Evolutionary conservation across 2,113 vertebrate species (phyloP), one percentile per base, ranked within the genome.

Genomic region (Gymnocephalus cernua): DNA sequence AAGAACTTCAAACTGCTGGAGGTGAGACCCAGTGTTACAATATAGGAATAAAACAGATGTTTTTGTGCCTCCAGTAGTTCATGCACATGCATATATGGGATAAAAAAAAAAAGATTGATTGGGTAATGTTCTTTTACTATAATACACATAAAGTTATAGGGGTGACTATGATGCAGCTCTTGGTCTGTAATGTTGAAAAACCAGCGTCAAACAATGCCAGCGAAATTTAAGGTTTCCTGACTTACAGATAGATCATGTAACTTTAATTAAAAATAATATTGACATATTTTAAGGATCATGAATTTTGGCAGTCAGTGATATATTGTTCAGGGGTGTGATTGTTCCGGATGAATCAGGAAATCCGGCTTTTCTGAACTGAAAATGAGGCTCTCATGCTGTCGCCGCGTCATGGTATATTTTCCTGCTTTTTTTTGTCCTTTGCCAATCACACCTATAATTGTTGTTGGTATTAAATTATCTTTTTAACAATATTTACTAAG

Each of bases 1-100:
- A 99, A 98, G 93, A 99, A 99, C 93, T 98, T 98, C 32, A 99
- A 99, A 83, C 93, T 96, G 48, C 96, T 99, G 90, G 97, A 99
- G 95, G 98, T 99, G 86, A 85, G 80, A 94, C 87, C 1, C 23
- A 23, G 21, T 58, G 48, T 48, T 16, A 53, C 7, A 69, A 9
- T 51, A 10, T 11, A 14, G 2, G 8, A 62, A 23, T 35, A 23
- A 57, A 80, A 56, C 9, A 0, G 21, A 56, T 64, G 2, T 27
- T 64, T 27, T 54, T 64, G 5, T 54, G 15, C 16, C 12, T 53
- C 23, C 18, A 1, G 4, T 45, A 32, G 2, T 68, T 29, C 6
- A n/a, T 32, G 12, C 35, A 57, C 9, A 45, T 32, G 6, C 32
- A n/a, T 38, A 23, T 25, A 23, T 6, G 35, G 4, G 8, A 23